A percentile compares a stretch with the other conserved stretches of the same genome.
phyloP scores from a whole-genome alignment of 2,797 vertebrate genomes.

The Rhyacichthys aspro region DNA sequence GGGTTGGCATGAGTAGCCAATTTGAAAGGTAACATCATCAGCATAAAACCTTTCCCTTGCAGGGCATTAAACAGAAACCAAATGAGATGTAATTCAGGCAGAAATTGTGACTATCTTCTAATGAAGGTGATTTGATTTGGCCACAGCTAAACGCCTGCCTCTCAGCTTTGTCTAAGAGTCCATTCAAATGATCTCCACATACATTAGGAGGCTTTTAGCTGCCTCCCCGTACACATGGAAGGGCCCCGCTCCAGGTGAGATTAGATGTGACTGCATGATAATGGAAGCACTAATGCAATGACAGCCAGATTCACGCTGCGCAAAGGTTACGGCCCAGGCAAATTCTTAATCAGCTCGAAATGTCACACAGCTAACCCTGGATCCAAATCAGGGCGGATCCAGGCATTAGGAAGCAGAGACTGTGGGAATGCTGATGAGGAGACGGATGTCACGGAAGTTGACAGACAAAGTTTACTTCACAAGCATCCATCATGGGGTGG shows the following conservation, averaged over 20 bases:
- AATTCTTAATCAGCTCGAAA: conserved; percentile 81
- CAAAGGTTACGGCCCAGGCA: conserved; percentile 74
- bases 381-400: conserved; percentile 65
- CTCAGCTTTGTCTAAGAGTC: conserved; percentile 39
- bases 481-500: conserved; percentile 4
- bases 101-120: conserved; percentile 36
- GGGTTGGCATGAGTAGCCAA: neutral
- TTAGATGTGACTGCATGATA: conserved; percentile 80
- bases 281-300: conserved; percentile 76
- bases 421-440: conserved; percentile 46
- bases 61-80: conserved; percentile 20
- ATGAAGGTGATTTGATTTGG: conserved; percentile 61
- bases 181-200: conserved; percentile 62
- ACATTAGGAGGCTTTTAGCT: conserved; percentile 65
- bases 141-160: conserved; percentile 49
- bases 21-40: conserved; percentile 2
- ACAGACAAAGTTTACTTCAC: conserved; percentile 26
- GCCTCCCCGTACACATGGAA: conserved; percentile 26
- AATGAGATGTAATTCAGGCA: conserved; percentile 41
- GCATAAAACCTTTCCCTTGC: neutral
- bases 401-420: conserved; percentile 50
- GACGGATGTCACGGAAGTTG: neutral
- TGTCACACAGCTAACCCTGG: conserved; percentile 74
- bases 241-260: conserved; percentile 64
- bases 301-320: conserved; percentile 63